A percentile compares a stretch with the other conserved stretches of the same genome.
Evolutionary conservation across 2,797 vertebrate species (phyloP).

Genomic region (Simalia tracyae): DNA sequence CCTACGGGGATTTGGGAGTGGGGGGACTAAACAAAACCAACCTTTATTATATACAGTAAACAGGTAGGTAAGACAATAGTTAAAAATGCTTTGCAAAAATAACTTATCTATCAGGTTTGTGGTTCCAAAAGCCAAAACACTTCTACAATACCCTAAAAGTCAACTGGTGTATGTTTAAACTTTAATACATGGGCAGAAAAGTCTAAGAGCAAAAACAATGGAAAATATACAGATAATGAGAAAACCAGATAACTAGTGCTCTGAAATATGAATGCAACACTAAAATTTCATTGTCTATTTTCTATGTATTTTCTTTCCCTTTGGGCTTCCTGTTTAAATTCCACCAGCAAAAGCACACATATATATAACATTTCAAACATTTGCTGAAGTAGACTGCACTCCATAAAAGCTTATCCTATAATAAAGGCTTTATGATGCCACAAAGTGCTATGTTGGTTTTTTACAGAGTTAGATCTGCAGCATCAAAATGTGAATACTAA

Average conservation of each 20-base stretch:
- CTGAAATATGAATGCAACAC: not conserved
- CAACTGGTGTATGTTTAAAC: not conserved
- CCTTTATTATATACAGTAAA: constrained; percentile 3
- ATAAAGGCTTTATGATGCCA: not conserved
- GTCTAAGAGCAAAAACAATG: not conserved
- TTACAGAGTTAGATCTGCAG: not conserved
- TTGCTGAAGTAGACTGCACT: not conserved
- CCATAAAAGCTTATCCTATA: not conserved
- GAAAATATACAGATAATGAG: not conserved
- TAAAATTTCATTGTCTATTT: not conserved
- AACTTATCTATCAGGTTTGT: not conserved
- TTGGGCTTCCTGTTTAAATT: not conserved
- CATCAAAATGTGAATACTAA: not conserved
- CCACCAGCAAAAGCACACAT: not conserved
- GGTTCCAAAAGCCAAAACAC: not conserved
- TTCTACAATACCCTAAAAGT: not conserved
- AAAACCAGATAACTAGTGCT: not conserved
- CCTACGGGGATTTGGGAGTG: not conserved
- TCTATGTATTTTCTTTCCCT: not conserved
- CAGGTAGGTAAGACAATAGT: not conserved
- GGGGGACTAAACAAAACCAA: not conserved
- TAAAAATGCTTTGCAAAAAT: not conserved
- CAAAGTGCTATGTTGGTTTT: not conserved
- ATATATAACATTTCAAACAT: not conserved
- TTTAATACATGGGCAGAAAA: not conserved